Evolutionary conservation across 2,888 invertebrate species (phyloP), one percentile per base, ranked within the genome.

Genomic region (Macropis europaea): DNA sequence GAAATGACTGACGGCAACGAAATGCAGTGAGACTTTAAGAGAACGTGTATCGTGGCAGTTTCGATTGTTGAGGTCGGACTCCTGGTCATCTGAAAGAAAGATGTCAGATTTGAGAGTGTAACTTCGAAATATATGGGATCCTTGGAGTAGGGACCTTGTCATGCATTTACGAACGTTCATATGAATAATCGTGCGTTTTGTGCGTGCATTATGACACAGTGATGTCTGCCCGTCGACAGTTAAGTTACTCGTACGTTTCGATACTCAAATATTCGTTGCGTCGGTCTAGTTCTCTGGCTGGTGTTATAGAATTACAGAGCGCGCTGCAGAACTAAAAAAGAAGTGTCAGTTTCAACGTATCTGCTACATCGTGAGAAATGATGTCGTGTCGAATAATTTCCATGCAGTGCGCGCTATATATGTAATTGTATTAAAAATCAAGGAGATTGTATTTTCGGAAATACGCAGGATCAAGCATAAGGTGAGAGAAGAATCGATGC

Each of bases 311-410:
- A 66, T 66, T 66, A 68, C 76, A 79, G 79, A 79, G 80, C 70
- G 80, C 79, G 79, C 79, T 79, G 74, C 74, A 30, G 59, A 73
- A 77, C 71, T 68, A 69, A 71, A 76, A 71, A 61, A 60, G 66
- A 68, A 63, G 63, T 54, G 71, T 56, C 70, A 76, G 73, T 79
- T 70, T 42, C 50, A 45, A 62, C 72, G 63, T 72, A 76, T 62
- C 79, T 60, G 32, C 79, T 68, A 69, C 68, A 76, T 76, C 60
- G 79, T 54, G 77, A 50, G 36, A 61, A 36, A 43, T n/a, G n/a
- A n/a, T n/a, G n/a, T n/a, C n/a, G n/a, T n/a, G 59, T 57, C 36
- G 19, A 59, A n/a, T 32, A 24, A 43, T 62, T 53, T 57, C 30
- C 13, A 61, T 61, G 56, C 45, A 57, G 72, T 64, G 72, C 34